phyloP scores from a whole-genome alignment of 2,797 vertebrate genomes.

The Cossypha caffra region DNA sequence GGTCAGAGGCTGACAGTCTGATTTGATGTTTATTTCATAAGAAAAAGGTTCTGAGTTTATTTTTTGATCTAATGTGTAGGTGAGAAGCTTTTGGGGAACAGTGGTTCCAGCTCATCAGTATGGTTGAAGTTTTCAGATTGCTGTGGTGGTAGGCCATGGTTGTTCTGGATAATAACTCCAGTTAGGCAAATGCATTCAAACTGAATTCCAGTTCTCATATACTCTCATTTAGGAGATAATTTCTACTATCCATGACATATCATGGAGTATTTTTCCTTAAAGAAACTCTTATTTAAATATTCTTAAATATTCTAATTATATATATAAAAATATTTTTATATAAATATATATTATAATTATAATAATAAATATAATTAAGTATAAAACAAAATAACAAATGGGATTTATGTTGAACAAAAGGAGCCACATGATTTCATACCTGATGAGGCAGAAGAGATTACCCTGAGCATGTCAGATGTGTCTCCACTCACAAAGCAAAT shows the following conservation, averaged over 20 bases:
- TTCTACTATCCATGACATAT: rapidly evolving
- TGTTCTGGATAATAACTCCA: background rate
- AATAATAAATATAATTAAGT: background rate
- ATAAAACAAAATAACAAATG: background rate
- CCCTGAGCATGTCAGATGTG: background rate
- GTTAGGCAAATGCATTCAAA: background rate
- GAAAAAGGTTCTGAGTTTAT: background rate
- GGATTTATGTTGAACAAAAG: background rate
- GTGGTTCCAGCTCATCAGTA: background rate
- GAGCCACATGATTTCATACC: background rate
- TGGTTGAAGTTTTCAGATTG: background rate
- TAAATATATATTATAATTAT: too few species aligned
- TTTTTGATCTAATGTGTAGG: background rate
- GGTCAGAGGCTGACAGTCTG: background rate
- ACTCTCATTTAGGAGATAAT: background rate
- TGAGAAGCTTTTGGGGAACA: background rate
- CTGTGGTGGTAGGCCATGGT: background rate
- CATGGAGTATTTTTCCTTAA: background rate
- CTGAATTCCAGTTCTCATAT: background rate
- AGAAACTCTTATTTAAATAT: background rate
- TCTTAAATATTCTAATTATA: background rate
- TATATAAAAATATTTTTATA: too few species aligned
- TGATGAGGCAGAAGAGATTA: background rate
- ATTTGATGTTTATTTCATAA: background rate
- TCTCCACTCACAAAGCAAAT: background rate